Base-by-base conservation (phyloP, 2,113 vertebrate species). In the Aix galericulata region DNA sequence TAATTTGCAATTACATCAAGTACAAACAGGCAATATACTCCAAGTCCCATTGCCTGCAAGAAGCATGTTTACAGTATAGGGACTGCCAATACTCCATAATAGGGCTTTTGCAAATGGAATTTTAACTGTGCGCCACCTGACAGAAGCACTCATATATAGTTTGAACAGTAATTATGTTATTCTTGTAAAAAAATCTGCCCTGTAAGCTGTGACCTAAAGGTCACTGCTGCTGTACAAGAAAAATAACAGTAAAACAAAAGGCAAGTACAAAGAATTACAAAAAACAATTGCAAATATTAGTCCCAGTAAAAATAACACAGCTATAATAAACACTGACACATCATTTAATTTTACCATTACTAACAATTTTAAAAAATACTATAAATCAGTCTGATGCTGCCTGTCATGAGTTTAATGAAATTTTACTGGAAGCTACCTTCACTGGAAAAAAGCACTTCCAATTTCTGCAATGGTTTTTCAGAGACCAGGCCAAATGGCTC, bases 161-260 rank as follows among this genome's bases (percentile, higher is more conserved):
- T 68, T 42, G 84, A 93, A 82, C 68, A n/a, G 44, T 86, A 87
- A 92, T 89, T 94, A 63, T 87, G 85, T 82, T 94, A 86, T 92
- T 94, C 75, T 91, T 94, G 78, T 93, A 87, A 95, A 91, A 27
- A 93, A 62, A 92, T 71, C 80, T 82, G 17, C 73, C 79, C 58
- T 91, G 87, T 69, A 80, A 96, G 58, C 64, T 91, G 64, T 1
- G 1, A 82, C 68, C 89, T 50, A 73, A 59, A 79, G 38, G 22
- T 69, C 62, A 7, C 59, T 73, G 40, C 44, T 92, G 50, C 68
- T 74, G 60, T 32, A 58, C 25, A 29, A 67, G 63, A n/a, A 66
- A 86, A 93, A 62, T 2, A 86, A 13, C 12, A 59, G 46, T 26
- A 68, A 75, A 90, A 62, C 36, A 56, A 63, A 72, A 79, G 27